Conservation (phyloP, 2,797 vertebrate species). For the Acanthopagrus latus region DNA sequence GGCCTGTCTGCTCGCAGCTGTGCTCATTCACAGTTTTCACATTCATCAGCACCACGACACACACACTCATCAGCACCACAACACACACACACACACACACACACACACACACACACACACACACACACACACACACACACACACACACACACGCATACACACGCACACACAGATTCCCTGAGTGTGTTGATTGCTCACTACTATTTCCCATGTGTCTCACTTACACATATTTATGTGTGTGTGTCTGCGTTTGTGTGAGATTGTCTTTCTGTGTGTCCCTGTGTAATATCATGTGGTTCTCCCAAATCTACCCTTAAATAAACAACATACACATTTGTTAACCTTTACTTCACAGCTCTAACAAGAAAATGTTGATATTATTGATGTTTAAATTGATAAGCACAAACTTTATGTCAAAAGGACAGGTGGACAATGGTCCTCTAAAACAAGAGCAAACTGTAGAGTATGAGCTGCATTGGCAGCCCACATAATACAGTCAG, state of each 20-base stretch:
- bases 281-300: background rate
- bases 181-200: background rate
- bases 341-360: too few relatives aligned
- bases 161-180: background rate
- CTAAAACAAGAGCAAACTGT: too few relatives aligned
- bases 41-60: conserved; percentile 40
- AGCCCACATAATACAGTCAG: too few relatives aligned
- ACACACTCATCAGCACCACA: conserved; percentile 44
- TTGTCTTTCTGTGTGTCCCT: too few relatives aligned
- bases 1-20: conserved; percentile 45
- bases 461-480: too few relatives aligned
- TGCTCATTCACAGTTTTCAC: conserved; percentile 50
- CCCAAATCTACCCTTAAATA: too few relatives aligned
- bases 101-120: too few relatives aligned
- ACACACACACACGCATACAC: background rate
- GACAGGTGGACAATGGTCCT: too few relatives aligned
- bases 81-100: conserved; percentile 31
- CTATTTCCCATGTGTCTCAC: background rate
- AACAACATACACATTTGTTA: background rate
- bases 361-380: too few relatives aligned
- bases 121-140: background rate
- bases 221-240: background rate
- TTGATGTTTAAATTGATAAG: too few relatives aligned
- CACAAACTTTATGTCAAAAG: too few relatives aligned
- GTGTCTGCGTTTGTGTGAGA: too few relatives aligned